Evolutionary conservation across 2,113 vertebrate genomes (phyloP), one percentile per base, ranked within the genome.

Genomic region (Paradoxurus hermaphroditus): DNA sequence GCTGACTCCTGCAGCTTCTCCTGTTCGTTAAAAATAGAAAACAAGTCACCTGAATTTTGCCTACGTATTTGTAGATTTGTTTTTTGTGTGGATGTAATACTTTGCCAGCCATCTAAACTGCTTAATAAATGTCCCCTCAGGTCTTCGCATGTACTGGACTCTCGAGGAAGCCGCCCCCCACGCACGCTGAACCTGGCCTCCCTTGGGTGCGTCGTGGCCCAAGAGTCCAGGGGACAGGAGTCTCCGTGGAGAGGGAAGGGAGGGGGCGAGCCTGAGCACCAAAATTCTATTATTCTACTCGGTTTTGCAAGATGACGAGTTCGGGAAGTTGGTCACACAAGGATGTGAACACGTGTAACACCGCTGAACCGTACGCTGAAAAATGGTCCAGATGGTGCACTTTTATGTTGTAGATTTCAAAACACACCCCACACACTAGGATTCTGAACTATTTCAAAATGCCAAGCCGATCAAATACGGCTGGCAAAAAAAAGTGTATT

Each of bases 361-460:
- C 23, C 31, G 56, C 29, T 81, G 46, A 72, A 67, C 36, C 67
- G 14, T 62, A 62, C 1, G 51, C 15, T 49, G 62, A 39, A 31
- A 49, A 67, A 21, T 27, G 27, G 56, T 31, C 86, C 86, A 25
- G 46, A 81, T 21, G 84, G 27, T 36, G 36, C 31, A 86, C n/a
- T 46, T 86, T 95, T 73, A 49, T 31, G 7, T 68, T 86, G 9
- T 49, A 10, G n/a, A 79, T 91, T 83, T 65, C 34, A 29, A 90
- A 44, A 86, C 27, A 87, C 7, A 27, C 62, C n/a, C 44, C 72
- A 44, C 70, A 92, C 41, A 59, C 83, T 70, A 49, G 5, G 19
- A 88, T 41, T 78, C 63, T 88, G 68, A 96, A 81, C 25, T 84
- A 73, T 81, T 87, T 91, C 49, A 95, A 96, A 95, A 95, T 90